phyloP scores from a whole-genome alignment of 2,113 vertebrate species.

The Daboia siamensis region DNA sequence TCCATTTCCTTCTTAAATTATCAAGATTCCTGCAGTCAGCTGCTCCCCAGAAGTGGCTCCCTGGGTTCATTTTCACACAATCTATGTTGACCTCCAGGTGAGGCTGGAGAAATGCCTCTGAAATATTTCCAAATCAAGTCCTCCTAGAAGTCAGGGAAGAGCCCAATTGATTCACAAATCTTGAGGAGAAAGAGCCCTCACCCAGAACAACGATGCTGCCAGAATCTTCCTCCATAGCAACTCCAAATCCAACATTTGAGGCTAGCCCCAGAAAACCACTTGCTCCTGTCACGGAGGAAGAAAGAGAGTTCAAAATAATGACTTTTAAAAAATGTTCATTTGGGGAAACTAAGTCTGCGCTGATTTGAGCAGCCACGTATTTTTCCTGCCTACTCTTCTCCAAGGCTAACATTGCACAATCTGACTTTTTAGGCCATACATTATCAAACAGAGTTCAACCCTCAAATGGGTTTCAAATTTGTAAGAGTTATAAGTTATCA shows the following conservation, averaged over 20 bases:
- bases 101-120: neutral
- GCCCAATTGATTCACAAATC: neutral
- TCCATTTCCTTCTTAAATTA: neutral
- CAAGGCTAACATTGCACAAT: neutral
- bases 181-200: neutral
- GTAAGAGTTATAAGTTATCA: neutral
- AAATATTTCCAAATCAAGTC: neutral
- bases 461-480: neutral
- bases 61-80: neutral
- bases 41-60: neutral
- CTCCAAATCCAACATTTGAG: neutral
- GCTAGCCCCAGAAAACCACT: neutral
- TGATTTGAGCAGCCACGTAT: neutral
- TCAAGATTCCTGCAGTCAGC: neutral
- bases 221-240: neutral
- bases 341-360: neutral
- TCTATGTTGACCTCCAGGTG: neutral
- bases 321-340: neutral
- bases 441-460: neutral
- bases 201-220: neutral
- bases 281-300: neutral
- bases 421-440: neutral
- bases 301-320: neutral
- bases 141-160: neutral
- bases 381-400: neutral